Percentiles rank a stretch among this genome's conserved stretches.
These are phyloP conservation scores for Kryptolebias marmoratus DNA, from an alignment of 2,113 vertebrate genomes.

Conservation along the genomic window DNA sequence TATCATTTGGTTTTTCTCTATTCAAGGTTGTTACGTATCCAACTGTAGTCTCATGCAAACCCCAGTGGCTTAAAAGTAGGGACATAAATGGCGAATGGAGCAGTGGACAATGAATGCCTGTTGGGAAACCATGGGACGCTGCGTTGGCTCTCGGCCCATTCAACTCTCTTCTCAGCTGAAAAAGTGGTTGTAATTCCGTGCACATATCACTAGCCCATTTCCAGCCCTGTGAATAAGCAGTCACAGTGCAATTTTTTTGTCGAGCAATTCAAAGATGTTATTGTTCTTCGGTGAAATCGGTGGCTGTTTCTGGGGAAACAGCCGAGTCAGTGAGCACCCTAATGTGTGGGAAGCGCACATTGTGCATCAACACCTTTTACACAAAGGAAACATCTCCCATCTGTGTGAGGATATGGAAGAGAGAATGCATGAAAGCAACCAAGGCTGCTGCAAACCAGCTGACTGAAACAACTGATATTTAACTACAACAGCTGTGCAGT, in stretches of 20 bases:
- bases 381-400: constrained; percentile 18
- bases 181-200: constrained; percentile 66
- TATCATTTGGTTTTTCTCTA: constrained; percentile 44
- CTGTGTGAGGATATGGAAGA: constrained; percentile 11
- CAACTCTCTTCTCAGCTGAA: constrained; percentile 31
- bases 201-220: constrained; percentile 58
- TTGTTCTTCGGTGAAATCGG: constrained; percentile 32
- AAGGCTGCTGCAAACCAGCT: constrained; percentile 41
- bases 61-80: constrained; percentile 57
- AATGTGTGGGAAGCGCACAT: constrained; percentile 21
- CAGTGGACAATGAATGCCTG: constrained; percentile 56
- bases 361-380: constrained; percentile 9
- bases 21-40: constrained; percentile 36
- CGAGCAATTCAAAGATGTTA: constrained; percentile 35
- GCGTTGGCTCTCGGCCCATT: constrained; percentile 55
- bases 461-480: constrained; percentile 44
- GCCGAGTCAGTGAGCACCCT: constrained; percentile 29
- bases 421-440: constrained; percentile 26
- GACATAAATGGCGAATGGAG: constrained; percentile 42
- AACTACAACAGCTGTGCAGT: constrained; percentile 45
- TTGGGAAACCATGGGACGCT: constrained; percentile 58
- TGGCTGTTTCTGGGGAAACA: constrained; percentile 40
- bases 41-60: constrained; percentile 29
- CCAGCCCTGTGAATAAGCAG: constrained; percentile 51
- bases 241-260: constrained; percentile 48